Conservation (phyloP, 2,113 vertebrate genomes). For the Urocolius indicus region DNA sequence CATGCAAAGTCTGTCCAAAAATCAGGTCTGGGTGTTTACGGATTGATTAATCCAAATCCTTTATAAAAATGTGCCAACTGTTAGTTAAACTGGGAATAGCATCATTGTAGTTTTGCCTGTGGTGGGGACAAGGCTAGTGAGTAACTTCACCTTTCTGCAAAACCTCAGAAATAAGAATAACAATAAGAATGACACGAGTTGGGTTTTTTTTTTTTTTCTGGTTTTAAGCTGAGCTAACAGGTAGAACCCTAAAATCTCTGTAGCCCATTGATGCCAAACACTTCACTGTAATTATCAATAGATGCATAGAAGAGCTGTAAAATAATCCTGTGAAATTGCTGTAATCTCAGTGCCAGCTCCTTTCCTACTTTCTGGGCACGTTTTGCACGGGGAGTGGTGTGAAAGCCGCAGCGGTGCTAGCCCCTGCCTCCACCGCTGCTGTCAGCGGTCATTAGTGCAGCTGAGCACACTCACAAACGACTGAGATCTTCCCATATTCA, state of each 20-base stretch:
- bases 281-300: not conserved
- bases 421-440: not conserved
- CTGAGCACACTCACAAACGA: not conserved
- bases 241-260: not conserved
- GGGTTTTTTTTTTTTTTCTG: not conserved
- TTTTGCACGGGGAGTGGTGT: not conserved
- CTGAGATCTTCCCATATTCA: slow-evolving; percentile 26
- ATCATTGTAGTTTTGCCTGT: not conserved
- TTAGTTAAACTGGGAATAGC: not conserved
- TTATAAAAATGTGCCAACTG: not conserved
- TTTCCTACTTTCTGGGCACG: not conserved
- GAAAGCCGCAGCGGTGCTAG: not conserved
- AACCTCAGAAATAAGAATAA: not conserved
- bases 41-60: not conserved
- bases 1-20: not conserved
- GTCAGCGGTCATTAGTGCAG: slow-evolving; percentile 15
- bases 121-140: not conserved
- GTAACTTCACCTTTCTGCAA: not conserved
- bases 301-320: not conserved
- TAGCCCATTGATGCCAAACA: not conserved
- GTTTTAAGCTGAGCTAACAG: not conserved
- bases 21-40: not conserved
- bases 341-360: not conserved
- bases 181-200: not conserved
- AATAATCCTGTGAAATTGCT: not conserved